Evolutionary conservation across 2,888 invertebrate species (phyloP), one percentile per base, ranked within the genome.

Genomic region (Drosophila macrothrix): DNA sequence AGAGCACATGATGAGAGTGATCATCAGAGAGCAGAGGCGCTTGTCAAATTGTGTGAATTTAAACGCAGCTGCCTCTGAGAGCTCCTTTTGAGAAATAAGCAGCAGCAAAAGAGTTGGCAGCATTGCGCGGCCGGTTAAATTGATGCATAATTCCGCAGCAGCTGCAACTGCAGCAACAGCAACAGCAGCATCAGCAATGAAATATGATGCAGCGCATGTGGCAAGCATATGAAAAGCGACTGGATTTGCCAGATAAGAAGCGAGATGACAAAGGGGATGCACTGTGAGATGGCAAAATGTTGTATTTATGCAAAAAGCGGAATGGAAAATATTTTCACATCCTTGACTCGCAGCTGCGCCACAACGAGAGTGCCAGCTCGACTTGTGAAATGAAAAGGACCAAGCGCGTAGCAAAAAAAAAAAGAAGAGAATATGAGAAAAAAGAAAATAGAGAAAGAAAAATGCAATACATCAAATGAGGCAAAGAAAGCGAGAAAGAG

Each of bases 251-350:
- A 70, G 67, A 75, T 65, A 74, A 70, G 75, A 50, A 46, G 35
- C 29, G 41, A 9, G 22, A 56, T 60, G 43, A 31, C 25, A 25
- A 59, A 53, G 58, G 43, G 54, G 12, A 28, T 7, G 28, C 14
- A n/a, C 41, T 10, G 43, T 35, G 62, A 58, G 56, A 61, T 67
- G 76, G 67, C 67, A 69, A 87, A 86, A 86, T 87, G 80, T 82
- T 86, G 84, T 85, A 85, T 87, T 87, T 85, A 87, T 87, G 88
- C 84, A 87, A 84, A 85, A 76, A 86, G 82, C 76, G 71, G 71
- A 84, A 84, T 84, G 84, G 84, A 83, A 86, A 87, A 87, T 88
- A 87, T 88, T 88, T 83, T 78, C 76, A 70, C 78, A 88, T 86
- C 83, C 86, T 86, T 87, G 86, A 83, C 85, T 85, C 75, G 88